Evolutionary conservation across 2,888 invertebrate genomes (phyloP), one percentile per base, ranked within the genome.

Genomic region (Hymenopus coronatus): DNA sequence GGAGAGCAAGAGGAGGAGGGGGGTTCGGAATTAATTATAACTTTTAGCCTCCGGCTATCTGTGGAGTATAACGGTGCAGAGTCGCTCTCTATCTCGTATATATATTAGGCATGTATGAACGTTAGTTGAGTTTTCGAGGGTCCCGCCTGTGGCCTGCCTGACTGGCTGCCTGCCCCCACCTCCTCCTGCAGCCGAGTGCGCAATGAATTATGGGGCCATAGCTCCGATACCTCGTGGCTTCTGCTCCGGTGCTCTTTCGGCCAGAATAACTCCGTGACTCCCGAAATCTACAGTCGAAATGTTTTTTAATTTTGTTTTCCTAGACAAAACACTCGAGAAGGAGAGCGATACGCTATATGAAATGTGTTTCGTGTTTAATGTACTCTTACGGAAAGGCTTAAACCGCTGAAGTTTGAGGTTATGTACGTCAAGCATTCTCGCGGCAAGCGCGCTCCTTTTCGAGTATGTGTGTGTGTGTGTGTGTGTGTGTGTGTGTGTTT

Each of bases 1-100:
- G 84, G 84, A 70, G 54, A 70, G 30, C 14, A 25, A 28, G 25
- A 84, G 84, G 87, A n/a, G 82, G 86, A 81, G 81, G 27, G 88
- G 89, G 88, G 88, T 87, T 90, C 88, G 84, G 89, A 90, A 90
- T 90, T 90, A 90, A 90, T 90, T 90, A 90, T 90, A 90, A 90
- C 89, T 90, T 90, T 88, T 90, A 88, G 87, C 89, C 89, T 86
- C 85, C 27, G 89, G 89, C 89, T 83, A 88, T 83, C 83, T 82
- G 88, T 82, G 25, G 85, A 85, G 46, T 85, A 82, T 85, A 85
- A 46, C 81, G 85, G 83, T 28, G 46, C 54, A 88, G 88, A 70
- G 83, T 25, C 54, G 30, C 70, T 83, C 70, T 83, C 82, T 87
- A 28, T 84, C 27, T 28, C 40, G 40, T 87, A 87, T 84, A 84